A percentile compares a stretch with the other conserved stretches of the same genome.
Conservation (phyloP, 2,888 invertebrate species). For the Zaprionus bogoriensis region DNA sequence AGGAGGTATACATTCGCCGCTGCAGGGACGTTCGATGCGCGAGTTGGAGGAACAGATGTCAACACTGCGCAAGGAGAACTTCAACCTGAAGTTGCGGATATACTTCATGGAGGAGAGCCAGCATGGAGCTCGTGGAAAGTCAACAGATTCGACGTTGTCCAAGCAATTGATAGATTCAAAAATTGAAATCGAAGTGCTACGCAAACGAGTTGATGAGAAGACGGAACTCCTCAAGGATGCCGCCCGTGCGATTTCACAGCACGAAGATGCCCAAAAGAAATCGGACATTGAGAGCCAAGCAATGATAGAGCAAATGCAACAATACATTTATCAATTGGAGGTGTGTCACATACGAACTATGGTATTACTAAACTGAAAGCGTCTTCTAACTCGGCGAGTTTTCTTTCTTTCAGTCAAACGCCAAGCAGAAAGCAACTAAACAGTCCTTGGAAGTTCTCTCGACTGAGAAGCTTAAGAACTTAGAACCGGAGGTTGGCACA, state of each 20-base stretch:
- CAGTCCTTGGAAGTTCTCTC: neutral
- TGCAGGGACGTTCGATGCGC: constrained; percentile 90
- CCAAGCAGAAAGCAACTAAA: constrained; percentile 16
- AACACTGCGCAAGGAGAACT: constrained; percentile 94
- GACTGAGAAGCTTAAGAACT: constrained; percentile 15
- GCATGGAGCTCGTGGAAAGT: constrained; percentile 59
- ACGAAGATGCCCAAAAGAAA: constrained; percentile 86
- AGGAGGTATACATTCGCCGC: constrained; percentile 74
- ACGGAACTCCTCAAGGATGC: constrained; percentile 93
- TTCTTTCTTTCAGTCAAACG: constrained; percentile 18
- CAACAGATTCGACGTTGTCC: constrained; percentile 79
- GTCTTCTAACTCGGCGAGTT: too few species aligned
- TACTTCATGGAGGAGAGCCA: constrained; percentile 94
- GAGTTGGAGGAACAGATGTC: constrained; percentile 94
- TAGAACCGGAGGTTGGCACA: constrained; percentile 41
- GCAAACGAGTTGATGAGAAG: constrained; percentile 90
- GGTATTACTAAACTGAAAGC: too few species aligned
- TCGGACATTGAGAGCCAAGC: constrained; percentile 79
- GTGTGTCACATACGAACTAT: constrained; percentile 32
- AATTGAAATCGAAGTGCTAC: constrained; percentile 90
- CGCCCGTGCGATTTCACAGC: constrained; percentile 90
- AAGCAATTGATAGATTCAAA: constrained; percentile 88
- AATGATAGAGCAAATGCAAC: constrained; percentile 80
- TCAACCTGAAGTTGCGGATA: constrained; percentile 94
- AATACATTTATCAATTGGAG: constrained; percentile 79